Evolutionary conservation across 2,888 invertebrate genomes (phyloP), one percentile per base, ranked within the genome.

Genomic region (Trachelus tabidus): DNA sequence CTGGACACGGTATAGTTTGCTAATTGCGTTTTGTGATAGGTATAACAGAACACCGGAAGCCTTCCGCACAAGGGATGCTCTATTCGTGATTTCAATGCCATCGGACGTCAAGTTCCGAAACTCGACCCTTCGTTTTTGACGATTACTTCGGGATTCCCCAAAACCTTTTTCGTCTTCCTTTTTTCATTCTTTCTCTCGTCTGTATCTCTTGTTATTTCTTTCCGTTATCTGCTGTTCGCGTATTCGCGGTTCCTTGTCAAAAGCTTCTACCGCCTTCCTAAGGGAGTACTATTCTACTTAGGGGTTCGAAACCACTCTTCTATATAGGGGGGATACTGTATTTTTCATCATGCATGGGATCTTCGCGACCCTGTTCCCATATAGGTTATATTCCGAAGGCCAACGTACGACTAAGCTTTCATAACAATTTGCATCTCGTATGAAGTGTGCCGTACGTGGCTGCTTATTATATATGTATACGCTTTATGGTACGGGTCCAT

Each of bases 391-490:
- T 87, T 80, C 80, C 76, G 75, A 81, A 77, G 79, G 78, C 76
- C 77, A 78, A 82, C 88, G 87, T 85, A 87, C 86, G 86, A 86
- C 87, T 87, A 86, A 88, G 89, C 89, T 89, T 89, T 89, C 90
- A 88, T 88, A 90, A 89, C 88, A 90, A 90, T 91, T 91, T 91
- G 90, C 91, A 90, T 90, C 87, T 83, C 79, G 74, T 77, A 75
- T n/a, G 75, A 71, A 40, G 69, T 75, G 77, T 81, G 82, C 80
- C 78, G 82, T 56, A 56, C 2, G 56, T 82, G 79, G 80, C 73
- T 83, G 85, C 82, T 87, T 87, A 86, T 90, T 90, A 90, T 90
- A 90, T 90, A 90, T 90, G 86, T 83, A 90, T 89, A 88, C 87
- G 85, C 87, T 85, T 87, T 84, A 83, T 83, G 84, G 81, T 81